Base-by-base conservation (phyloP, 1,140 invertebrate genomes). In the Drosophila insularis region DNA sequence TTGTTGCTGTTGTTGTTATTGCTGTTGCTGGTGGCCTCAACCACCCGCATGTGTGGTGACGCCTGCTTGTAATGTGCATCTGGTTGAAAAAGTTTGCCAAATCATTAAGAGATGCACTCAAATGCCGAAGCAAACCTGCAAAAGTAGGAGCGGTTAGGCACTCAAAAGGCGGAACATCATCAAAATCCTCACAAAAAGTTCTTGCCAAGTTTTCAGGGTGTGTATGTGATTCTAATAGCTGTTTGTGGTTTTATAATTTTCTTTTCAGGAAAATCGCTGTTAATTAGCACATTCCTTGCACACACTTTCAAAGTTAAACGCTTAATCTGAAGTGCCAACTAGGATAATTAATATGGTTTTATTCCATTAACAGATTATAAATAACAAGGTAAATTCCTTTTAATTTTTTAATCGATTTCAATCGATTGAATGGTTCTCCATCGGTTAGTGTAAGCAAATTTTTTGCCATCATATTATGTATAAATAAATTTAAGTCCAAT, bases 91-190 rank as follows among this genome's bases (percentile, higher is more conserved):
- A 81, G 63, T 82, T 82, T 72, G 68, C 59, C 35, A 65, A 75
- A 78, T 78, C 75, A 82, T 82, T 78, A 78, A 74, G 71, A 79
- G 43, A 32, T 63, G 77, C 74, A 79, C 69, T 79, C 62, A 68
- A 78, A 81, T 60, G 54, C 68, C 72, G 46, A 73, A 53, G 53
- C 65, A 19, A 64, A 58, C 32, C 54, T 37, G 37, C 54, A 37
- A 31, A 19, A 13, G 10, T 11, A 2, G 4, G 11, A 40, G 31
- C 68, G 31, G 23, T 69, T 63, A 43, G 37, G 31, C 53, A 58
- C 55, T 19, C 23, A 27, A 31, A 54, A 21, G 27, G 23, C 17
- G 11, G 14, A 53, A 40, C 14, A 56, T 23, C 27, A 19, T 31
- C 21, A 23, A 55, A 23, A 55, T 14, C 21, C 53, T 27, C 11